Conservation (phyloP, 1,140 invertebrate species). For the Gonioctena quinquepunctata region DNA sequence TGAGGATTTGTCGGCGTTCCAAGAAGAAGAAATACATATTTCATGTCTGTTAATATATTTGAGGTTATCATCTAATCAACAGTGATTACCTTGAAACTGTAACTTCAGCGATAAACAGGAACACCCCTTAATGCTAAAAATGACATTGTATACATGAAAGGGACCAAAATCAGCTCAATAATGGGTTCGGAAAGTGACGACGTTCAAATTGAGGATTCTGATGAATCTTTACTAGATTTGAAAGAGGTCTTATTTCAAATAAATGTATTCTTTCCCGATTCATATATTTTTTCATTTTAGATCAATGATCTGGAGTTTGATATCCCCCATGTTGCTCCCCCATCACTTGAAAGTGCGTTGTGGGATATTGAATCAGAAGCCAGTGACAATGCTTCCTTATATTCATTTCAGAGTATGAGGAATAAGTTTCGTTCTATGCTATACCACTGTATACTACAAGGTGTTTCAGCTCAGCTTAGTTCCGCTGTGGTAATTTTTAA, state of each 20-base stretch:
- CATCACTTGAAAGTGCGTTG: conserved; percentile 84
- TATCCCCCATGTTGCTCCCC: conserved; percentile 76
- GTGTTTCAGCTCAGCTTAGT: conserved; percentile 82
- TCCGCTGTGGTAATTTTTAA: conserved; percentile 70
- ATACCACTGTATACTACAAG: conserved; percentile 80
- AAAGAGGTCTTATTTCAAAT: conserved; percentile 42
- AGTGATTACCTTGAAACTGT: too few relatives aligned
- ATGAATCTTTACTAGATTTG: conserved; percentile 50
- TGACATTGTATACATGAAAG: too few relatives aligned
- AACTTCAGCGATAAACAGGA: too few relatives aligned
- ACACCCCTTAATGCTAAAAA: too few relatives aligned
- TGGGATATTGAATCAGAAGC: conserved; percentile 72
- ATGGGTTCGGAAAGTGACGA: conserved; percentile 52
- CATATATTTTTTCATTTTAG: conserved; percentile 51
- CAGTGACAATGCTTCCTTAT: conserved; percentile 61
- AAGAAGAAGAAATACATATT: too few relatives aligned
- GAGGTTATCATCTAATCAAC: too few relatives aligned
- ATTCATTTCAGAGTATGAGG: conserved; percentile 58
- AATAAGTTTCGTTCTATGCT: conserved; percentile 69
- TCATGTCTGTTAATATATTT: too few relatives aligned
- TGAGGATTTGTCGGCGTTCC: too few relatives aligned
- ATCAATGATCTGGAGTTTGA: conserved; percentile 84
- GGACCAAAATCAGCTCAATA: too few relatives aligned
- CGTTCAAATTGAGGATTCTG: conserved; percentile 47
- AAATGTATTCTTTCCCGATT: background rate